Conservation (phyloP, 2,797 vertebrate species). For the Hirundo rustica region DNA sequence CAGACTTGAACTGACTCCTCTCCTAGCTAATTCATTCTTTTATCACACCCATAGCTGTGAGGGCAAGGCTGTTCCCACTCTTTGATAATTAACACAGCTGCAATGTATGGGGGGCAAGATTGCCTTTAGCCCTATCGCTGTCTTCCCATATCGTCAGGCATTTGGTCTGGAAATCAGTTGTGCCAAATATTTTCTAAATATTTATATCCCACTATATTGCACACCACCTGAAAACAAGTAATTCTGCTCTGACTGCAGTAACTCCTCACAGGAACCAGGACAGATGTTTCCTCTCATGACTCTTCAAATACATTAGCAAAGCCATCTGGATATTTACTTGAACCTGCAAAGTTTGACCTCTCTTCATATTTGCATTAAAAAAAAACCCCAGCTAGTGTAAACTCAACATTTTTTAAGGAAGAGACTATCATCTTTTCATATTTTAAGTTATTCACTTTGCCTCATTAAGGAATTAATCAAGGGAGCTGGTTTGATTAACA, state of each 20-base stretch:
- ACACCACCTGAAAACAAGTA: conserved; percentile 14
- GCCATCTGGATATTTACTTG: conserved; percentile 45
- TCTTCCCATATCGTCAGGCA: not conserved
- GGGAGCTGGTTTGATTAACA: conserved; percentile 37
- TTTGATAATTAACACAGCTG: too few relatives aligned
- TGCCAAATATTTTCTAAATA: not conserved
- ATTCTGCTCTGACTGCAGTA: not conserved
- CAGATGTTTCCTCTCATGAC: conserved; percentile 61
- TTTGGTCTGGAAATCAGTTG: not conserved
- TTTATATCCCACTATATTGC: not conserved
- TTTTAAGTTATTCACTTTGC: not conserved
- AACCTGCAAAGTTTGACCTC: too few relatives aligned
- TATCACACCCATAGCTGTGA: too few relatives aligned
- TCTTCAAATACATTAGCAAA: conserved; percentile 35
- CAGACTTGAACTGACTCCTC: too few relatives aligned
- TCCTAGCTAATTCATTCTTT: too few relatives aligned
- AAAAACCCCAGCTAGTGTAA: not conserved
- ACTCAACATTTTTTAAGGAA: not conserved
- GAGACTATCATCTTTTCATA: not conserved
- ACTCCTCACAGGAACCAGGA: conserved; percentile 26
- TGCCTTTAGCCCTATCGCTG: too few relatives aligned
- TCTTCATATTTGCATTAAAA: too few relatives aligned
- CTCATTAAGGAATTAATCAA: conserved; percentile 32
- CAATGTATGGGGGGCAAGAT: too few relatives aligned
- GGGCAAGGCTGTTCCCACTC: too few relatives aligned